phyloP scores from a whole-genome alignment of 2,888 invertebrate genomes.

The Cephus spinipes region DNA sequence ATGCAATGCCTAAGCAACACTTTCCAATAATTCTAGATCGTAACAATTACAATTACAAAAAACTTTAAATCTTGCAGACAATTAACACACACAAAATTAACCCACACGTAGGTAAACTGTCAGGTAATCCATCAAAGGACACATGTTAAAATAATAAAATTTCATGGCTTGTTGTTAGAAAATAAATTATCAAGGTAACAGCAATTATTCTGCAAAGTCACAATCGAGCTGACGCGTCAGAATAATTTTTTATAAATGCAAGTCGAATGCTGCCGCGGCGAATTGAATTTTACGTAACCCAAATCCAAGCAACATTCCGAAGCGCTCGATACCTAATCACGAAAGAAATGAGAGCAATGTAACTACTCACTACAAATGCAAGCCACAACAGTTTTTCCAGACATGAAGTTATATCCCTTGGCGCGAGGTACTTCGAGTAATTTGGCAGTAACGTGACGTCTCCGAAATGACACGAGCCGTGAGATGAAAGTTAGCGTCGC shows the following conservation, averaged over 20 bases:
- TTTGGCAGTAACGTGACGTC: slow-evolving; percentile 34
- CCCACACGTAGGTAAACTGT: not conserved
- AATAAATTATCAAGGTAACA: not conserved
- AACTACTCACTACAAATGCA: slow-evolving; percentile 57
- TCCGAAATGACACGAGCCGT: slow-evolving; percentile 50
- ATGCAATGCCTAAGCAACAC: not conserved
- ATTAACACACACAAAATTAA: not conserved
- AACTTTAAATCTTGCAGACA: not conserved
- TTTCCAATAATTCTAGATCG: not conserved
- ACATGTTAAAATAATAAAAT: not conserved
- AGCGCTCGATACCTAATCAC: not conserved
- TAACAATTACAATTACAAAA: not conserved
- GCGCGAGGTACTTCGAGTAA: slow-evolving; percentile 41
- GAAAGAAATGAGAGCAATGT: not conserved
- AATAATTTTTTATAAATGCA: not conserved
- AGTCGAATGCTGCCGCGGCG: not conserved
- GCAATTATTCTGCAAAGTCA: not conserved
- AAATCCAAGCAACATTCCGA: not conserved
- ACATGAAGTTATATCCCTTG: slow-evolving; percentile 30
- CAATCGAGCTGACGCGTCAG: not conserved
- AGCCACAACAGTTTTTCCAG: slow-evolving; percentile 43
- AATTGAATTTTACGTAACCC: not conserved
- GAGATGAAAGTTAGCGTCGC: slow-evolving; percentile 55
- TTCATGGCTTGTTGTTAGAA: not conserved
- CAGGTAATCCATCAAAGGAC: not conserved